Evolutionary conservation across 2,888 invertebrate genomes (phyloP), one percentile per base, ranked within the genome.

Genomic region (Apeira syringaria): DNA sequence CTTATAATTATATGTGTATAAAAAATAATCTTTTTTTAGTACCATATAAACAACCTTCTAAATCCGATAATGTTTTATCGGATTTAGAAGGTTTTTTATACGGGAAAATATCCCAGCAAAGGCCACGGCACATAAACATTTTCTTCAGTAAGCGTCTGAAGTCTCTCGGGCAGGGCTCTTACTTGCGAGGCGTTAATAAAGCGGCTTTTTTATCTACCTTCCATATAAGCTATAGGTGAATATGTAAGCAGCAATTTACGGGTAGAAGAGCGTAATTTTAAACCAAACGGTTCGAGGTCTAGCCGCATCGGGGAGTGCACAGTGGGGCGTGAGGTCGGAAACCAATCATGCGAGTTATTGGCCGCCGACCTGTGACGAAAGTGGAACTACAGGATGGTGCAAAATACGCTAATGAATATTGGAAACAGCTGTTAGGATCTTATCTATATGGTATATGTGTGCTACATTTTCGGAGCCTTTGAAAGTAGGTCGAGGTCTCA

Each of bases 291-390:
- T 35, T 34, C 11, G 25, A 20, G 26, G 37, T 22, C 17, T 35
- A 34, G 22, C 31, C 27, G 36, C 46, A 24, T 9, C 35, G 38
- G 3, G 22, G 27, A 20, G 42, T 30, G 41, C 35, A 40, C 45
- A 29, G 42, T 28, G 37, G 37, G 38, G 50, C 49, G 42, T 39
- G 39, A 36, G 29, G 32, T 13, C 13, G 34, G 31, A 58, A 62
- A 68, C 61, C 74, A 67, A 73, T 76, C 74, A 77, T 67, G 74
- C 74, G 70, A 56, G 64, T 58, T 67, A 79, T 74, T 79, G 76
- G 56, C 61, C 70, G 61, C 47, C 68, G 74, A 66, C 61, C 75
- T 70, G 71, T 62, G 54, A 31, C 47, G 49, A 54, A 52, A 17
- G 49, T 24, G 32, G 30, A 22, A 30, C 28, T 33, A 13, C 4